Evolutionary conservation across 2,797 vertebrate genomes (phyloP), one percentile per base, ranked within the genome.

Genomic region (Pipistrellus pipistrellus): DNA sequence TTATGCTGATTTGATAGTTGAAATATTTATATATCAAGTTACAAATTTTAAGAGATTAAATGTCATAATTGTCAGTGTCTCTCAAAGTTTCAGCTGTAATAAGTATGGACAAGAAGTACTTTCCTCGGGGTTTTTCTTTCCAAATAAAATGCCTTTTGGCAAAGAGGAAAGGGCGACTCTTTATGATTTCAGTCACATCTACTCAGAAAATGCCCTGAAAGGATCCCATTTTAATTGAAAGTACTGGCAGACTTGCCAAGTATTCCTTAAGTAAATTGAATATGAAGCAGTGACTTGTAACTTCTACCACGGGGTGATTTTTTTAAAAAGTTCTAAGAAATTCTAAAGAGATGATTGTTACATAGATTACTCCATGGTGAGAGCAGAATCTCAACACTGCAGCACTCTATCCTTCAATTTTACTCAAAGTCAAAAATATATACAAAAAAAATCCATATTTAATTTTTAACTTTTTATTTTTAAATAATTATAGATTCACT

Each of bases 401-500:
- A 13, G 25, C 21, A 15, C 41, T 90, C 41, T 51, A 27, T 5
- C 23, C 21, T 44, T 18, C 30, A 86, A 32, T 80, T 78, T 78
- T 57, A 85, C 27, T 55, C 51, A 51, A 72, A 66, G 6, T 21
- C 8, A 68, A 93, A 83, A 93, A 57, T 17, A 72, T 21, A 20
- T 71, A 25, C 10, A 11, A 55, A 66, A 66, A 14, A 88, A 68
- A 68, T 41, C 30, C 18, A 62, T 44, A 78, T 59, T 89, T 84
- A 9, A 91, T 77, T 46, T 88, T 68, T 91, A 87, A 88, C 35
- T 64, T 90, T 90, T 48, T 44, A 90, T 69, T 85, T 88, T 48
- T 48, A 90, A 81, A n/a, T 35, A 85, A 38, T 88, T 57, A 84
- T 62, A 83, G 41, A 84, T 25, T 71, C 32, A 27, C 23, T 35